These are phyloP conservation scores for Dermolepida albohirtum DNA, from an alignment of 2,888 invertebrate species.

Conservation along the genomic window DNA sequence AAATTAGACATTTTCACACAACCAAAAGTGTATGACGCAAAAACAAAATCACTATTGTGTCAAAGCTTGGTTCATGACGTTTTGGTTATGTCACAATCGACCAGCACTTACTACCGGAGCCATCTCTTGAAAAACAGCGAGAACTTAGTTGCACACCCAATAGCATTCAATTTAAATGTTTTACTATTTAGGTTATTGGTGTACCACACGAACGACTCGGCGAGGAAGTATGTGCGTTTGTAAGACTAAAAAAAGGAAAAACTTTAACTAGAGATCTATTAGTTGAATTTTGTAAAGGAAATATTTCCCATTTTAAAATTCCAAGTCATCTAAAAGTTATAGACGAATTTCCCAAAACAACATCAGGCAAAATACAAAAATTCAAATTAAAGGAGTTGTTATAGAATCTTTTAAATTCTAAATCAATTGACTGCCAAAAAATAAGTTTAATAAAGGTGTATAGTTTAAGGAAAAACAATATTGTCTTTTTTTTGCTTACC, in stretches of 20 bases:
- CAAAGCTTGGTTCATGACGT: too few relatives aligned
- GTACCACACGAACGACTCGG: conserved; percentile 81
- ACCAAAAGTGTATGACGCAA: too few relatives aligned
- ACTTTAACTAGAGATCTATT: conserved; percentile 71
- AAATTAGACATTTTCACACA: too few relatives aligned
- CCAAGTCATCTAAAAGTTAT: conserved; percentile 78
- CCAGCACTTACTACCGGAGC: too few relatives aligned
- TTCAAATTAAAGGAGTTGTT: conserved; percentile 57
- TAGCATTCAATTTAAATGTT: not conserved
- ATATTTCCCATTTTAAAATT: conserved; percentile 84
- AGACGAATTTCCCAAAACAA: conserved; percentile 82
- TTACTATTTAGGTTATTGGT: conserved; percentile 73
- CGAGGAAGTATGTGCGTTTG: conserved; percentile 80
- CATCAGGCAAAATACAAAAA: conserved; percentile 88
- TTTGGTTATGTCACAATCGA: too few relatives aligned
- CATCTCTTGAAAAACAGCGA: too few relatives aligned
- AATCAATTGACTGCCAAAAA: too few relatives aligned
- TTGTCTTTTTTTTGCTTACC: too few relatives aligned
- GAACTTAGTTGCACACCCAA: too few relatives aligned
- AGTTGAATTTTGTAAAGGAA: conserved; percentile 72
- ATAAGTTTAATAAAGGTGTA: too few relatives aligned
- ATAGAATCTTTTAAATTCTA: not conserved
- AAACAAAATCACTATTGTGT: too few relatives aligned
- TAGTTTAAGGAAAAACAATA: too few relatives aligned
- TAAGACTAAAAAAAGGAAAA: conserved; percentile 70